phyloP scores from a whole-genome alignment of 1,140 invertebrate species.

The Drosophila sp. region DNA sequence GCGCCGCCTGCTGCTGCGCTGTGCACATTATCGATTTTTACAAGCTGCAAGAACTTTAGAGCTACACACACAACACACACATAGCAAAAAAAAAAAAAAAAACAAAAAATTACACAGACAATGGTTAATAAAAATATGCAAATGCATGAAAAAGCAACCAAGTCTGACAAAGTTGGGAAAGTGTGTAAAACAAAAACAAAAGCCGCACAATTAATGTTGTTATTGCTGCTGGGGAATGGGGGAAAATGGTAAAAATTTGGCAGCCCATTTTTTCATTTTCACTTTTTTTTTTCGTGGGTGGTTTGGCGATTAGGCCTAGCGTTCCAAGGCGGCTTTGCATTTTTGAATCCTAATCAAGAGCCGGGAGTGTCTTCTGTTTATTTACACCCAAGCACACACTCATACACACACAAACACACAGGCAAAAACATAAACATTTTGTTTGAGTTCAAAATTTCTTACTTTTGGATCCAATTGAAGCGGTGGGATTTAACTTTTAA shows the following conservation, averaged over 20 bases:
- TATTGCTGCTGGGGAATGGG: neutral
- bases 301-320: neutral
- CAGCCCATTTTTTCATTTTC: constrained; percentile 2
- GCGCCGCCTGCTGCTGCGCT: constrained; percentile 29
- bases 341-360: constrained; percentile 8
- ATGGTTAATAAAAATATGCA: constrained; percentile 8
- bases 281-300: neutral
- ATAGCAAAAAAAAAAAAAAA: constrained; percentile 41
- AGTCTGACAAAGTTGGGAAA: constrained; percentile 38
- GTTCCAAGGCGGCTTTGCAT: neutral
- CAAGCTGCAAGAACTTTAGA: constrained; percentile 61
- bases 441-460: constrained; percentile 34
- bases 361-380: constrained; percentile 42
- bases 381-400: constrained; percentile 27
- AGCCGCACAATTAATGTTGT: constrained; percentile 35
- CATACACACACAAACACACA: constrained; percentile 8
- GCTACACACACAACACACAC: constrained; percentile 33
- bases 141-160: constrained; percentile 28
- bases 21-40: constrained; percentile 75
- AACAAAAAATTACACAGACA: constrained; percentile 11
- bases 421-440: constrained; percentile 52
- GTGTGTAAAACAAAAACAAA: constrained; percentile 39
- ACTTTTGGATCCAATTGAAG: constrained; percentile 39
- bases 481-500: constrained; percentile 28
- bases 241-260: constrained; percentile 15